These are phyloP conservation scores for Craseonycteris thonglongyai DNA, from an alignment of 2,113 vertebrate genomes.

Conservation along the genomic window DNA sequence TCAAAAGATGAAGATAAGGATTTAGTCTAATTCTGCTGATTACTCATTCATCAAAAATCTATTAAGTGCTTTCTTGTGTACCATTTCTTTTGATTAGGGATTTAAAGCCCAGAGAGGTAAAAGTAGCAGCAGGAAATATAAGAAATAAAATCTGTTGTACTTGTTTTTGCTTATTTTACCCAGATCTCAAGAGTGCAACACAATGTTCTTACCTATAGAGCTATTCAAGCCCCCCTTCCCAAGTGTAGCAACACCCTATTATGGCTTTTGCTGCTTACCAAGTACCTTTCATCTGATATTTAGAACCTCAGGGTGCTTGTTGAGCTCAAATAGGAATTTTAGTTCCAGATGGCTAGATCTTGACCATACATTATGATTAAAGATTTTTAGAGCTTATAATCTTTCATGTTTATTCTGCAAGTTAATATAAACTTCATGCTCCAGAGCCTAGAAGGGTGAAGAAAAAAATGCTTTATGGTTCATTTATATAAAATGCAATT, in stretches of 20 bases:
- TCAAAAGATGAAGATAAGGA: background rate
- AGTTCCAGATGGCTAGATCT: background rate
- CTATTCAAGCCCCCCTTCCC: background rate
- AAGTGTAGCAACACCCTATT: background rate
- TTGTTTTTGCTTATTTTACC: background rate
- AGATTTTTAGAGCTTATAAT: background rate
- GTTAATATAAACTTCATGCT: background rate
- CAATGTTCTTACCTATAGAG: background rate
- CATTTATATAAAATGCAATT: background rate
- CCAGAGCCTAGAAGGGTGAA: background rate
- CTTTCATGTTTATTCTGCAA: background rate
- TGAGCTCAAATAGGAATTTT: background rate
- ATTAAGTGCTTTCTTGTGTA: background rate
- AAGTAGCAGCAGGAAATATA: background rate
- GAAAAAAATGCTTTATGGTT: background rate
- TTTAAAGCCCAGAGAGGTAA: background rate
- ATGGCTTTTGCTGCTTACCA: background rate
- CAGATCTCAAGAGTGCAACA: background rate
- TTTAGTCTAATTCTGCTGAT: background rate
- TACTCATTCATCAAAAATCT: background rate
- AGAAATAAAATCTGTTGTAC: background rate
- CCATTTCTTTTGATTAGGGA: background rate
- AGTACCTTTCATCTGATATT: background rate
- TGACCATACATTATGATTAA: background rate
- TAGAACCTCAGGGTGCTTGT: background rate